Evolutionary conservation across 2,113 vertebrate genomes (phyloP).

Genomic region (Embiotoca jacksoni): DNA sequence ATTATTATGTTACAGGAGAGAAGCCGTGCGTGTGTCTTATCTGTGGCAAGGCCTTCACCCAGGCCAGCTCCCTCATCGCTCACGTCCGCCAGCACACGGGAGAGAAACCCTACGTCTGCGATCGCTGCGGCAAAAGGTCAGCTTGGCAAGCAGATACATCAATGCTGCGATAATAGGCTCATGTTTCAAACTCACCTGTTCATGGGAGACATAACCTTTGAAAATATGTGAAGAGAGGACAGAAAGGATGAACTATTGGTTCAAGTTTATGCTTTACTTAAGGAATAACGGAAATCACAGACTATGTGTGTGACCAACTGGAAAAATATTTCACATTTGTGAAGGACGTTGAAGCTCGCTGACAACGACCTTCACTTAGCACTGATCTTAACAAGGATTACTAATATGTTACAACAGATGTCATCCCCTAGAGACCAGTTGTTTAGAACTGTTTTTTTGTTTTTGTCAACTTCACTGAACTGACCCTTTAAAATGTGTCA

Average conservation of each 20-base stretch:
- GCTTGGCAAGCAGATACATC: not conserved
- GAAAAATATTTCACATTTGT: too few relatives aligned
- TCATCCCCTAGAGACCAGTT: too few relatives aligned
- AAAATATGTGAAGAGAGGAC: not conserved
- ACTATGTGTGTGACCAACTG: too few relatives aligned
- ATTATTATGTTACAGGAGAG: conserved; percentile 87
- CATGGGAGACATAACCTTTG: not conserved
- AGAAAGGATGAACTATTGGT: not conserved
- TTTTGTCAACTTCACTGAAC: not conserved
- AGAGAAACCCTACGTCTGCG: conserved; percentile 98
- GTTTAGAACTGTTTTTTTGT: too few relatives aligned
- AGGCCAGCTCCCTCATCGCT: conserved; percentile 97
- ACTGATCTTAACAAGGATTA: not conserved
- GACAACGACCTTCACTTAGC: not conserved
- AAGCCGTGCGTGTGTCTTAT: conserved; percentile 95
- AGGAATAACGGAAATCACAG: not conserved
- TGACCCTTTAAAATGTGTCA: not conserved
- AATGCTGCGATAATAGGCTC: not conserved
- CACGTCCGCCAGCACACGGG: conserved; percentile 98
- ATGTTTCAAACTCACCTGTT: not conserved
- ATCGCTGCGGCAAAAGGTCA: conserved; percentile 98
- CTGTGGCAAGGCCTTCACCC: conserved; percentile 97
- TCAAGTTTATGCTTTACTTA: not conserved
- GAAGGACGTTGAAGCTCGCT: not conserved
- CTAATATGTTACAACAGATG: not conserved